Conservation (phyloP, 2,888 invertebrate genomes). For the Eudasyphora cyanicolor region DNA sequence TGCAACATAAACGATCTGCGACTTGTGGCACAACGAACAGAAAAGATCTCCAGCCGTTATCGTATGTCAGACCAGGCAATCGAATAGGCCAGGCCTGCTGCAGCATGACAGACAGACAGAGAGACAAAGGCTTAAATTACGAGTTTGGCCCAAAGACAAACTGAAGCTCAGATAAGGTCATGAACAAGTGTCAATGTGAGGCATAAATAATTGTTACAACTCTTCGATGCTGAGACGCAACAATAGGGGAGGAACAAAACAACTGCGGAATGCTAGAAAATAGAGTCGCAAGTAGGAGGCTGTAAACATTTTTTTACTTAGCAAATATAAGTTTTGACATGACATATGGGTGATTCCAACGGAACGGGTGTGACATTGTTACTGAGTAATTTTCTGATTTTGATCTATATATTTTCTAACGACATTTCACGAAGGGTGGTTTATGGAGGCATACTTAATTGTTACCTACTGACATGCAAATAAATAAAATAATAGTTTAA, state of each 20-base stretch:
- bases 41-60: constrained; percentile 72
- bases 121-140: constrained; percentile 56
- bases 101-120: not conserved
- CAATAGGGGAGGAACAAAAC: not conserved
- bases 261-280: not conserved
- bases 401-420: too few species aligned
- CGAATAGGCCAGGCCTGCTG: not conserved
- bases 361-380: too few species aligned
- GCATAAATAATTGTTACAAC: constrained; percentile 62
- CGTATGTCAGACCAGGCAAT: constrained; percentile 5
- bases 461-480: too few species aligned
- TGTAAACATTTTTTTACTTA: too few species aligned
- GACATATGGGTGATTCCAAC: too few species aligned
- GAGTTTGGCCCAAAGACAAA: constrained; percentile 61
- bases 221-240: constrained; percentile 22
- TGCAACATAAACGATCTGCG: constrained; percentile 69
- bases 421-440: too few species aligned
- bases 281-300: constrained; percentile 2
- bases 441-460: too few species aligned
- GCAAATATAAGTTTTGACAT: too few species aligned
- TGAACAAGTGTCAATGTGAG: constrained; percentile 65
- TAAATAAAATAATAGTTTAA: too few species aligned
- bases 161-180: constrained; percentile 63
- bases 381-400: too few species aligned
- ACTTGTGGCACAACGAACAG: constrained; percentile 69